A percentile compares a stretch with the other conserved stretches of the same genome.
Conservation (phyloP, 2,888 invertebrate species). For the Idaea dimidiata region DNA sequence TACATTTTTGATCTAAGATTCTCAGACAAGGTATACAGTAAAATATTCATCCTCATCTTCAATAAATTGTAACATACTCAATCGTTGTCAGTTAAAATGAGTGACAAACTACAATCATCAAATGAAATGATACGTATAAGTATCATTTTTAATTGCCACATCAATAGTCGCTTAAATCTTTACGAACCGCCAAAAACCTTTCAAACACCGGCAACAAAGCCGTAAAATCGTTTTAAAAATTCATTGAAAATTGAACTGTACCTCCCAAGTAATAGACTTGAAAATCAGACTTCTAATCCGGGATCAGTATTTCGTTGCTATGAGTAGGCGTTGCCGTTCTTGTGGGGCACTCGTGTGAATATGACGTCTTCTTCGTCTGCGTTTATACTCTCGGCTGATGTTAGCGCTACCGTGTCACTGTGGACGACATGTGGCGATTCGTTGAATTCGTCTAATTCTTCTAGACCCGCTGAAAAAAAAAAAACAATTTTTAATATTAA, state of each 20-base stretch:
- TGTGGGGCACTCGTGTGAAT: conserved; percentile 59
- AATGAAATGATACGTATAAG: neutral
- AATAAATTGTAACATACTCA: neutral
- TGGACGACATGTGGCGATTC: conserved; percentile 93
- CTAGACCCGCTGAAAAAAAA: conserved; percentile 79
- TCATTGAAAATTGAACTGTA: neutral
- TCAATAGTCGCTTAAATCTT: no score
- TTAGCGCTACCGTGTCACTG: conserved; percentile 68
- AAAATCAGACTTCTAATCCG: neutral
- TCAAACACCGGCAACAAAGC: neutral
- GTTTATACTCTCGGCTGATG: conserved; percentile 59
- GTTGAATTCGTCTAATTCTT: conserved; percentile 94
- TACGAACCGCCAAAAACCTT: neutral
- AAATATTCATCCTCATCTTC: no score
- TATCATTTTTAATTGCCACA: neutral
- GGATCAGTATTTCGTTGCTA: conserved; percentile 44
- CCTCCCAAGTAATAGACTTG: neutral
- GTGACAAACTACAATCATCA: neutral
- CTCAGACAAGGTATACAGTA: no score
- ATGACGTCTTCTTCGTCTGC: conserved; percentile 76
- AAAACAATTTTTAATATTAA: neutral
- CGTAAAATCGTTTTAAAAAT: neutral
- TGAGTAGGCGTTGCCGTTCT: conserved; percentile 62
- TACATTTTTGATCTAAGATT: no score
- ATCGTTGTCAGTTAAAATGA: neutral